Conservation (phyloP, 2,888 invertebrate genomes). For the Caenorhabditis macrosperma region DNA sequence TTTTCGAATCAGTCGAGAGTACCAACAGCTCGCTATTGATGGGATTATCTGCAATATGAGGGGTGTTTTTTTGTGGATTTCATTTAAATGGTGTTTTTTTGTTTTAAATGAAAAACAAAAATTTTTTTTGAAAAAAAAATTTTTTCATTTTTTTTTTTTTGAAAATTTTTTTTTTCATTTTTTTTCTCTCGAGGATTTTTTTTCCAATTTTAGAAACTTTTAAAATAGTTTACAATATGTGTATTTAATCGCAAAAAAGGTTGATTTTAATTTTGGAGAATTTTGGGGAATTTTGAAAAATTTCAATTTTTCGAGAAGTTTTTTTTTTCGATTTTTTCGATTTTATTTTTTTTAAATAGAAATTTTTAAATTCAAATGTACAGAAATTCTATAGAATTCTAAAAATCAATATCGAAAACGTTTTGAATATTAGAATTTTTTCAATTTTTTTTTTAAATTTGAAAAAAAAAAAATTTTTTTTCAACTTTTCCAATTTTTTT, state of each 20-base stretch:
- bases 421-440: too few species aligned
- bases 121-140: not conserved
- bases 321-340: not conserved
- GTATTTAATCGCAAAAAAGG: too few species aligned
- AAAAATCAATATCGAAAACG: too few species aligned
- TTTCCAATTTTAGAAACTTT: too few species aligned
- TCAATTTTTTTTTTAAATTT: too few species aligned
- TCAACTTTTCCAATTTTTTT: too few species aligned
- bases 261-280: not conserved
- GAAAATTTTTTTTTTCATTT: not conserved
- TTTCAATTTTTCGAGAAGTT: not conserved
- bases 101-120: not conserved
- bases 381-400: too few species aligned
- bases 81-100: not conserved
- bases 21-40: conserved; percentile 73
- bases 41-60: conserved; percentile 75
- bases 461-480: too few species aligned
- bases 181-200: not conserved
- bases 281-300: not conserved
- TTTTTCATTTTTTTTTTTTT: not conserved
- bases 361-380: too few species aligned
- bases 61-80: not conserved
- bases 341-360: too few species aligned
- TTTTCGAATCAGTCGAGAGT: conserved; percentile 77
- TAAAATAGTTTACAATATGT: too few species aligned